Conservation (phyloP, 2,113 vertebrate species). For the Bothrops jararaca region DNA sequence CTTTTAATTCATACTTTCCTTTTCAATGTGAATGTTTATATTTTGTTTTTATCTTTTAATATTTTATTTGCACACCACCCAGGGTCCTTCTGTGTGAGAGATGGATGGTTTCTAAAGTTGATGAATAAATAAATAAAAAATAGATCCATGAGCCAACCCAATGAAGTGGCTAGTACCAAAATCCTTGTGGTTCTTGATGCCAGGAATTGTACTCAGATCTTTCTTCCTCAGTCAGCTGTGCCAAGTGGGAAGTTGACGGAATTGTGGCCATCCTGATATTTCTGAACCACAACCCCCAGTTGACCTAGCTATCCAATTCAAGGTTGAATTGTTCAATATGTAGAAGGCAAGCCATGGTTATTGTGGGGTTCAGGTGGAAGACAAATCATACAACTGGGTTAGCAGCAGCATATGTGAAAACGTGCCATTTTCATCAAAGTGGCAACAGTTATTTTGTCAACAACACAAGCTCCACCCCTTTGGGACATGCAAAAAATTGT, state of each 20-base stretch:
- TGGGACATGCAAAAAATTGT: neutral
- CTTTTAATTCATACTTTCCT: too few species aligned
- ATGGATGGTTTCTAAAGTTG: too few species aligned
- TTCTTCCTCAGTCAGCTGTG: neutral
- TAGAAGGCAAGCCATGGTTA: neutral
- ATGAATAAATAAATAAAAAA: too few species aligned
- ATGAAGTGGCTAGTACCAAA: neutral
- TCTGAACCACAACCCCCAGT: neutral
- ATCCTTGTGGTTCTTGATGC: neutral
- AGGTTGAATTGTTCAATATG: neutral
- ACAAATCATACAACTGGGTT: neutral
- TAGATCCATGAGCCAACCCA: neutral
- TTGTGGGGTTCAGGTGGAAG: neutral
- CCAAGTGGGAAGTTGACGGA: neutral
- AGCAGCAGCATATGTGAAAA: neutral
- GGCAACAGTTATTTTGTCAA: neutral
- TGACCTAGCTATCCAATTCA: neutral
- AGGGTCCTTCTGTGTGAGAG: too few species aligned
- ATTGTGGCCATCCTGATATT: neutral
- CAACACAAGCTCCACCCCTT: neutral
- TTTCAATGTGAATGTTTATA: too few species aligned
- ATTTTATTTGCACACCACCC: too few species aligned
- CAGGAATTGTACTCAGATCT: neutral
- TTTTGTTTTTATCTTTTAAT: too few species aligned
- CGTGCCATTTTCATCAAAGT: neutral